Conservation (phyloP, 2,888 invertebrate species). For the Mayetiola destructor region DNA sequence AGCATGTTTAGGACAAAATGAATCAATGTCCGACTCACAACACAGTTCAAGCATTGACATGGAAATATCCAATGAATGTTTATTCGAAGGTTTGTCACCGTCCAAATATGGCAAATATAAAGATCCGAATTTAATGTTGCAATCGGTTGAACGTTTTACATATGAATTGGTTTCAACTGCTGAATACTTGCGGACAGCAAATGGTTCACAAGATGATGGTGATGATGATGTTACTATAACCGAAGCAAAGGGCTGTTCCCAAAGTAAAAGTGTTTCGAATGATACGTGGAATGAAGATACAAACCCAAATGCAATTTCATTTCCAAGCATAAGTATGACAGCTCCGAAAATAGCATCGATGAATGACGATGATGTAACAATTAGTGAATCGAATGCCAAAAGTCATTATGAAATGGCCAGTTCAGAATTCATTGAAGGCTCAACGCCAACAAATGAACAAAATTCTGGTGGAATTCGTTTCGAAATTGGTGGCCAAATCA, state of each 20-base stretch:
- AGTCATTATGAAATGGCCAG: slow-evolving; percentile 17
- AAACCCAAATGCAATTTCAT: slow-evolving; percentile 62
- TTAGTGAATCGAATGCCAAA: slow-evolving; percentile 14
- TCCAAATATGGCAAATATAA: slow-evolving; percentile 36
- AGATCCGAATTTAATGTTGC: slow-evolving; percentile 53
- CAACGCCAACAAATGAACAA: slow-evolving; percentile 30
- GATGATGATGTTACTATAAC: slow-evolving; percentile 20
- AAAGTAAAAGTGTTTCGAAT: slow-evolving; percentile 26
- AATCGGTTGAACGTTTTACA: slow-evolving; percentile 49
- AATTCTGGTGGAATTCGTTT: slow-evolving; percentile 26
- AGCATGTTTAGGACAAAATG: slow-evolving; percentile 31
- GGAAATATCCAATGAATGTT: slow-evolving; percentile 38
- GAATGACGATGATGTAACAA: slow-evolving; percentile 38
- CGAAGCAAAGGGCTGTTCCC: slow-evolving; percentile 29
- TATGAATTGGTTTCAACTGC: slow-evolving; percentile 50
- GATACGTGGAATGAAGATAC: slow-evolving; percentile 75
- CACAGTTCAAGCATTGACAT: slow-evolving; percentile 36
- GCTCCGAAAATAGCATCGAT: slow-evolving; percentile 56
- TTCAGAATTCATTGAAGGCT: slow-evolving; percentile 23
- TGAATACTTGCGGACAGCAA: slow-evolving; percentile 40
- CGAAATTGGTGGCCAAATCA: slow-evolving; percentile 30
- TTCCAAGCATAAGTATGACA: slow-evolving; percentile 65
- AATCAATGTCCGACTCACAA: slow-evolving; percentile 28
- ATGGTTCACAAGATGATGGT: slow-evolving; percentile 18
- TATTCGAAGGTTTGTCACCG: slow-evolving; percentile 21